These are phyloP conservation scores for Trachymyrmex cornetzi DNA, from an alignment of 1,140 invertebrate species.

Conservation along the genomic window DNA sequence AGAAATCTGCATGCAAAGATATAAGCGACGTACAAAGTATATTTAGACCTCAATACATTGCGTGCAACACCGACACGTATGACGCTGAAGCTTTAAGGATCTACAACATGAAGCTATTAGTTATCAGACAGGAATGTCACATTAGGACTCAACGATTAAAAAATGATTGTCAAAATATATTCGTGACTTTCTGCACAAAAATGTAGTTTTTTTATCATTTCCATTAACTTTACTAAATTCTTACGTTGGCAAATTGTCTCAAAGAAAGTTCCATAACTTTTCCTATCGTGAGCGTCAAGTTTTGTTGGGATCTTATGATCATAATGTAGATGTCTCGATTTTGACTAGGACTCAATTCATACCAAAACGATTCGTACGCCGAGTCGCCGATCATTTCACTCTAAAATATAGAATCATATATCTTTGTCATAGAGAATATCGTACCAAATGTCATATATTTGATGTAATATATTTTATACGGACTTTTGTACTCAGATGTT, in stretches of 20 bases:
- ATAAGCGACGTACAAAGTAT: slow-evolving; percentile 10
- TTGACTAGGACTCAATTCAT: slow-evolving; percentile 46
- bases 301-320: slow-evolving; percentile 57
- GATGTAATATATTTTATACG: background rate
- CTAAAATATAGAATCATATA: slow-evolving; percentile 24
- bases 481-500: slow-evolving; percentile 55
- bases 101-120: slow-evolving; percentile 45
- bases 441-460: background rate
- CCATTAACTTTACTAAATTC: slow-evolving; percentile 8
- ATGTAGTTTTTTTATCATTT: background rate
- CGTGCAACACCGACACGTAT: slow-evolving; percentile 60
- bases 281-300: slow-evolving; percentile 56
- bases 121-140: background rate
- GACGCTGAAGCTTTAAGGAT: slow-evolving; percentile 64
- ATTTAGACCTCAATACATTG: slow-evolving; percentile 57
- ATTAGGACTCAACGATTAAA: background rate
- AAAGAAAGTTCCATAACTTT: slow-evolving; percentile 58
- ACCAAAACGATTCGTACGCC: slow-evolving; percentile 51
- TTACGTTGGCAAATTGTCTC: slow-evolving; percentile 52
- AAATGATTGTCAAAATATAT: background rate
- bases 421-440: background rate
- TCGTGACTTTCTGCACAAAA: background rate
- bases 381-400: slow-evolving; percentile 39
- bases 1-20: background rate
- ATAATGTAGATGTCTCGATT: slow-evolving; percentile 38